Base-by-base conservation (phyloP, 2,888 invertebrate species). In the Brachylomia viminalis region DNA sequence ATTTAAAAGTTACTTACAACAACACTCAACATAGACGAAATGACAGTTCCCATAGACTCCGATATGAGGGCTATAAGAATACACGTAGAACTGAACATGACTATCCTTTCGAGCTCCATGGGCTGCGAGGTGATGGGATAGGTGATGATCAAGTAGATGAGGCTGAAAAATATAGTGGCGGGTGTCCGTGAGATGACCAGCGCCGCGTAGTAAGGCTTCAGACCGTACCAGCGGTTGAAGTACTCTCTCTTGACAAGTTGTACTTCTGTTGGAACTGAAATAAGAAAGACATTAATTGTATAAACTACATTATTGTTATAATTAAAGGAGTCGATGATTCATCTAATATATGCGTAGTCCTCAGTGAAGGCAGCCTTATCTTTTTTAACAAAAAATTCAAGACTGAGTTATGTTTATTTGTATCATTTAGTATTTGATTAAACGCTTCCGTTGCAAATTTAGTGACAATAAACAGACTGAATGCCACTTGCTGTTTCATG, bases 221-320 rank as follows among this genome's bases (percentile, higher is more conserved):
- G 91, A 4, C 97, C 97, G 90, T 98, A 98, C 98, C 98, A 98
- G 67, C 98, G 97, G 92, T 98, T 98, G 91, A 98, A 98, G 89
- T 98, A 98, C 91, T 98, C 98, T 67, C 98, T 95, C 91, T 98
- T 98, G 17, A 98, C 93, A 30, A 98, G 94, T 86, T 97, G 97
- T 0, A 98, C 97, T 95, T 98, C 98, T 62, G 95, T 97, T 30
- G 98, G 98, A 97, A 98, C 98, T 98, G 94, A 49, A 97, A 97
- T 86, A 61, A 4, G n/a, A 61, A 54, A n/a, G 38, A 2, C n/a
- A 56, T 5, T 45, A 33, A 65, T 56, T 4, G 5, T n/a, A 45
- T 0, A 2, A 38, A 6, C 10, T 23, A 23, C 1, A 17, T 23
- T 72, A 52, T 52, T 56, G 17, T 27, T 56, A 3, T 27, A 27